phyloP scores from a whole-genome alignment of 2,113 vertebrate species.

The Neoarius graeffei region DNA sequence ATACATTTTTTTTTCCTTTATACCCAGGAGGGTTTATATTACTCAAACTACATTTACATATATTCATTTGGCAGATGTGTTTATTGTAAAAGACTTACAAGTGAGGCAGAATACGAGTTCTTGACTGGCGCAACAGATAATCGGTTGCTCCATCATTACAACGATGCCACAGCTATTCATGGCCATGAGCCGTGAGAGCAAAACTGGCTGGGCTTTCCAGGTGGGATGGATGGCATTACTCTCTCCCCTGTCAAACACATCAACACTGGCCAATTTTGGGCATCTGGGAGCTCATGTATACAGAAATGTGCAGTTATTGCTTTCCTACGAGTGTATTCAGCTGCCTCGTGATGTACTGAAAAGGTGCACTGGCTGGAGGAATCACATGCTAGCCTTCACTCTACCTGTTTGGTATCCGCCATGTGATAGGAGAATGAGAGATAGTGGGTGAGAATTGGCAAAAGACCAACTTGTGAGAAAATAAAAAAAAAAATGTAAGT shows the following conservation, averaged over 20 bases:
- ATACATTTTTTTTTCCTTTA: neutral
- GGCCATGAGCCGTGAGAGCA: neutral
- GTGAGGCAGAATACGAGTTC: neutral
- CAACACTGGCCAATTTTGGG: neutral
- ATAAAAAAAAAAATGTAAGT: neutral
- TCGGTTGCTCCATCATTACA: neutral
- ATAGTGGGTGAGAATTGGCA: neutral
- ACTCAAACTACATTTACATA: neutral
- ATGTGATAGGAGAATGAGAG: neutral
- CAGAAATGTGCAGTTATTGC: neutral
- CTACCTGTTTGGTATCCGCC: neutral
- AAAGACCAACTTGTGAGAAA: neutral
- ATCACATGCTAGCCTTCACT: neutral
- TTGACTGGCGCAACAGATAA: neutral
- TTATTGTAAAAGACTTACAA: neutral
- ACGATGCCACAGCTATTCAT: conserved; percentile 1
- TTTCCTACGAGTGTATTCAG: neutral
- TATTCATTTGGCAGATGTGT: neutral
- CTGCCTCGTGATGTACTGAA: neutral
- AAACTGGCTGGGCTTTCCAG: neutral
- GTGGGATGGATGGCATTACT: conserved; percentile 4
- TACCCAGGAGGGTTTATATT: neutral
- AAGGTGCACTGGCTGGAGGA: neutral
- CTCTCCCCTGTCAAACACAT: neutral
- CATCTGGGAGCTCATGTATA: neutral